These are phyloP conservation scores for Pantherophis vulpinus DNA, from an alignment of 2,797 vertebrate genomes.

Conservation along the genomic window DNA sequence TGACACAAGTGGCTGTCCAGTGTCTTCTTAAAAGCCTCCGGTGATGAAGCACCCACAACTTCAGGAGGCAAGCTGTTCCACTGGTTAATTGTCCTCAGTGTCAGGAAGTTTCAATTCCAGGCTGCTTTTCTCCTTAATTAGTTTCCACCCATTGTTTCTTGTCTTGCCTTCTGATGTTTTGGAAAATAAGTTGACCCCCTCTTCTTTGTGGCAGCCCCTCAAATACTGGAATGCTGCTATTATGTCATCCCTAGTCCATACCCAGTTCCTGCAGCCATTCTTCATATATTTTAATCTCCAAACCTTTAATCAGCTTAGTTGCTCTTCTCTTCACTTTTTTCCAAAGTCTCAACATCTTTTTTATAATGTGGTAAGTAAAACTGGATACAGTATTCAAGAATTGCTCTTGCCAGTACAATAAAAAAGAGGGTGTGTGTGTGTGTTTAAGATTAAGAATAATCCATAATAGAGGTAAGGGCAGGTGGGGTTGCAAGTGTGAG, in stretches of 20 bases:
- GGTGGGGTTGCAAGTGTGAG: background rate
- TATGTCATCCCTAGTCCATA: background rate
- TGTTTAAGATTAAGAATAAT: background rate
- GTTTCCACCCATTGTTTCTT: background rate
- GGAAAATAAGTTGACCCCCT: background rate
- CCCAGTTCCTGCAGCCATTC: background rate
- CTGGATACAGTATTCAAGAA: background rate
- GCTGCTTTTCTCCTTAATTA: background rate
- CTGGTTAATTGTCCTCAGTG: background rate
- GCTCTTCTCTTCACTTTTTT: too few relatives aligned
- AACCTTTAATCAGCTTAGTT: too few relatives aligned
- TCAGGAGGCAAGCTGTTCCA: background rate
- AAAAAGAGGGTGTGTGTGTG: background rate
- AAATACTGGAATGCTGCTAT: background rate
- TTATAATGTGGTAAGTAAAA: background rate
- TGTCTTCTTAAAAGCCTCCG: background rate
- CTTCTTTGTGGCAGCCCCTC: background rate
- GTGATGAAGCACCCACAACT: background rate
- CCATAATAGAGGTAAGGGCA: background rate
- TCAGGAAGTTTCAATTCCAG: background rate
- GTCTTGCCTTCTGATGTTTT: background rate
- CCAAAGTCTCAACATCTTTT: background rate
- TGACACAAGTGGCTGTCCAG: background rate
- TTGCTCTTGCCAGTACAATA: background rate
- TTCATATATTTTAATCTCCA: background rate